phyloP scores from a whole-genome alignment of 2,113 vertebrate genomes.

The Coptodon rendalli region DNA sequence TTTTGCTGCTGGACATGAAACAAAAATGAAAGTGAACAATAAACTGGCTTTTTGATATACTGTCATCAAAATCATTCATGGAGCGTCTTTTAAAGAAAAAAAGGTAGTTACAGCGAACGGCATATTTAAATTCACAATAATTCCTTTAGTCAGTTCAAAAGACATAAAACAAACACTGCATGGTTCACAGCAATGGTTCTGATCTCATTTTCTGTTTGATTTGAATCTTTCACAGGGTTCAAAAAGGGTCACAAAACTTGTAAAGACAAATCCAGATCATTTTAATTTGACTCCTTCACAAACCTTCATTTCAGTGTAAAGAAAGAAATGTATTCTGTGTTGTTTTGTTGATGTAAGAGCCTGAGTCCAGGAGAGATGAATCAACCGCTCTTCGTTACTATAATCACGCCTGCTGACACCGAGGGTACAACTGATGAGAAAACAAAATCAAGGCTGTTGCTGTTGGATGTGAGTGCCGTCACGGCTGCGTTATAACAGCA shows the following conservation, averaged over 20 bases:
- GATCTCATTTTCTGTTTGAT: not conserved
- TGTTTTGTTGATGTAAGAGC: not conserved
- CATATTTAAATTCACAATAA: not conserved
- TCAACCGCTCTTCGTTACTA: not conserved
- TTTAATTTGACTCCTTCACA: not conserved
- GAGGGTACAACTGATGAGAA: conserved; percentile 4
- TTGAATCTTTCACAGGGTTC: not conserved
- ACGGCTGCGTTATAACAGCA: conserved; percentile 32
- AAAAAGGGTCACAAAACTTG: not conserved
- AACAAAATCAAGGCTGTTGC: conserved; percentile 39
- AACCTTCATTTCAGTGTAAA: not conserved
- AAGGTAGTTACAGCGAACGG: not conserved
- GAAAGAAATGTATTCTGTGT: not conserved
- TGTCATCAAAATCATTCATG: not conserved
- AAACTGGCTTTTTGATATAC: not conserved
- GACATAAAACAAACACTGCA: not conserved
- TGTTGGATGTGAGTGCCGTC: conserved; percentile 31
- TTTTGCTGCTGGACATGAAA: conserved; percentile 34
- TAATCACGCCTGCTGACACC: not conserved
- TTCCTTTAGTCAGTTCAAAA: not conserved
- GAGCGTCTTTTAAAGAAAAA: not conserved
- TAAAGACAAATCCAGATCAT: not conserved
- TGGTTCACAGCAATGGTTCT: not conserved
- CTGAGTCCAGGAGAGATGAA: not conserved
- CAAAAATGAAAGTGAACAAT: not conserved